These are phyloP conservation scores for Cephalopholis sonnerati DNA, from an alignment of 2,113 vertebrate genomes.

Conservation along the genomic window DNA sequence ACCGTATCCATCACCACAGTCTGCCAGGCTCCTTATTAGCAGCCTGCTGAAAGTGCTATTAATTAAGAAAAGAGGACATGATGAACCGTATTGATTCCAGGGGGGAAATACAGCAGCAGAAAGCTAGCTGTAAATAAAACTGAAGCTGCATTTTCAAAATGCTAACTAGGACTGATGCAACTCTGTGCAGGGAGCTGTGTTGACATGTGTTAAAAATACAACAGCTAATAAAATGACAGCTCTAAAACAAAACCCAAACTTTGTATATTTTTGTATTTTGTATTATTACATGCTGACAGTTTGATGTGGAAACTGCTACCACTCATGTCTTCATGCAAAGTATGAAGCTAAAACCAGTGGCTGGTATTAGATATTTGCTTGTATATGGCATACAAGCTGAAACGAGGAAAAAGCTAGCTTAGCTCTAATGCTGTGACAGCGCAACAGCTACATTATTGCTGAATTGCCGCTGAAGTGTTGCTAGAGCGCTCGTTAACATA, in stretches of 20 bases:
- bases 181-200: background rate
- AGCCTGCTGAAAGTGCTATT: conserved; percentile 28
- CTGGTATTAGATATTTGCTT: background rate
- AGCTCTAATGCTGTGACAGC: too few relatives aligned
- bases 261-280: too few relatives aligned
- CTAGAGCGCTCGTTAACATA: too few relatives aligned
- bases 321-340: background rate
- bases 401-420: background rate
- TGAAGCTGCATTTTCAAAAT: background rate
- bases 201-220: background rate
- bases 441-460: too few relatives aligned
- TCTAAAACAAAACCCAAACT: background rate
- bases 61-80: conserved; percentile 17
- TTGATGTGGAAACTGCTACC: background rate
- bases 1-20: conserved; percentile 17
- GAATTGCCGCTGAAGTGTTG: too few relatives aligned
- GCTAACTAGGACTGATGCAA: background rate
- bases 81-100: conserved; percentile 19
- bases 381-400: background rate
- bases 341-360: background rate
- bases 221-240: background rate
- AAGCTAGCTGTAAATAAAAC: background rate
- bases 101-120: background rate
- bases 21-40: conserved; percentile 32
- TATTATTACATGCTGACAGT: background rate